Percentiles rank a stretch among this genome's conserved stretches.
These are phyloP conservation scores for Suricata suricatta DNA, from an alignment of 2,113 vertebrate genomes.

Conservation along the genomic window DNA sequence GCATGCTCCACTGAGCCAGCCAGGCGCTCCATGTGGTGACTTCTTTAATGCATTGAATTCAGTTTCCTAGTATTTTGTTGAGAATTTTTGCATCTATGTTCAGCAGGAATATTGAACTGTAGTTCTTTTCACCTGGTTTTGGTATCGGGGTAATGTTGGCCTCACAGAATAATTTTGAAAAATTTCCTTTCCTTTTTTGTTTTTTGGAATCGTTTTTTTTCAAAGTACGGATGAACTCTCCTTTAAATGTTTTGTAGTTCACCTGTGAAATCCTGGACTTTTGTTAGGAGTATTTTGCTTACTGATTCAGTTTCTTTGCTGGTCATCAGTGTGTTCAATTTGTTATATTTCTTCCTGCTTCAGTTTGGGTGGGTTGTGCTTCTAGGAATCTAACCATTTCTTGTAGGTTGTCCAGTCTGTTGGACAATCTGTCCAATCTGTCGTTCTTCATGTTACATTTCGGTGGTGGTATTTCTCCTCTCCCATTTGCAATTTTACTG, in stretches of 20 bases:
- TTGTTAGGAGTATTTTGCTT: background rate
- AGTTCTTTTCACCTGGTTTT: background rate
- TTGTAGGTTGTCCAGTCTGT: background rate
- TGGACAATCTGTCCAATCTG: background rate
- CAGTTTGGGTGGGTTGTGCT: background rate
- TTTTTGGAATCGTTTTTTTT: background rate
- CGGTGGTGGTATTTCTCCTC: background rate
- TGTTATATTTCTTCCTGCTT: background rate
- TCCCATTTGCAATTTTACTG: background rate
- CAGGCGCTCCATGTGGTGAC: background rate
- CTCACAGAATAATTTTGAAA: background rate
- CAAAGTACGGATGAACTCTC: background rate
- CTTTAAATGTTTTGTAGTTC: background rate
- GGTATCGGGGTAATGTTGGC: background rate
- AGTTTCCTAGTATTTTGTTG: background rate
- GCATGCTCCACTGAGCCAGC: background rate
- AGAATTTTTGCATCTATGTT: background rate
- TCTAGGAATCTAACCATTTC: background rate
- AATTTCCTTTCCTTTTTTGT: background rate
- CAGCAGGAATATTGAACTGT: background rate
- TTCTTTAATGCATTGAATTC: background rate
- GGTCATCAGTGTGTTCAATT: background rate
- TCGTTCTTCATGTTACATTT: background rate
- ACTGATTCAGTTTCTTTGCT: background rate
- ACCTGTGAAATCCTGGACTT: background rate